Conservation (phyloP, 1,140 invertebrate genomes). For the Caenorhabditis elegans region WBcel235 BX284606.5:10337501-10338000, state of each 20-base stretch:
- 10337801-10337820: background rate
- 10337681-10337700: constrained; percentile 42
- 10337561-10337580: constrained; percentile 18
- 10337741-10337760: constrained; percentile 61
- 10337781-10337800: background rate
- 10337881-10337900: constrained; percentile 4
- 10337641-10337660: constrained; percentile 59
- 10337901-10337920: background rate
- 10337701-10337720: constrained; percentile 58
- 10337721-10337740: constrained; percentile 59
- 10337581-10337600: background rate
- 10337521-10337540: too few relatives aligned
- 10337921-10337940: too few relatives aligned
- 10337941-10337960: too few relatives aligned
- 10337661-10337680: constrained; percentile 57
- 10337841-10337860: constrained; percentile 60
- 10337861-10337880: constrained; percentile 63
- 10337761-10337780: constrained; percentile 60
- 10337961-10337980: too few relatives aligned
- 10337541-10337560: background rate
- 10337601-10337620: constrained; percentile 22
- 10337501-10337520: too few relatives aligned
- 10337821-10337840: constrained; percentile 57
- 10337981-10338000: too few relatives aligned
- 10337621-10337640: constrained; percentile 58